These are phyloP conservation scores for Microtus richardsoni DNA, from an alignment of 2,113 vertebrate species.

Conservation along the genomic window DNA sequence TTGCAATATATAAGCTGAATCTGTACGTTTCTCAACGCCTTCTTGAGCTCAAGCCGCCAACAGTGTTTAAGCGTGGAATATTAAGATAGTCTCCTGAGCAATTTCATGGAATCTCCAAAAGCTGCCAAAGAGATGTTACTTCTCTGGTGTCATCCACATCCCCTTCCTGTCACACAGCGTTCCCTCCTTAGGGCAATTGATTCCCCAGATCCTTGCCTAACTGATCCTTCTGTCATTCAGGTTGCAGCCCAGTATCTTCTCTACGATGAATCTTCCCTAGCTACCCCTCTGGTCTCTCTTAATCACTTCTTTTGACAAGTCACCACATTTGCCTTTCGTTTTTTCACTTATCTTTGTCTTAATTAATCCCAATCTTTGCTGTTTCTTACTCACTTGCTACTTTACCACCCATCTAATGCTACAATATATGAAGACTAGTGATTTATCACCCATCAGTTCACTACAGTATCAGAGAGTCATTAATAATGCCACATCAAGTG, in stretches of 20 bases:
- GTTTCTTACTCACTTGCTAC: neutral
- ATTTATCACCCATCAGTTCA: neutral
- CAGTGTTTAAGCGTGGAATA: neutral
- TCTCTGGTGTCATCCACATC: neutral
- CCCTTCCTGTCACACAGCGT: neutral
- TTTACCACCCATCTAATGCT: neutral
- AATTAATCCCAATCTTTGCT: neutral
- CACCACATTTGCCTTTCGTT: neutral
- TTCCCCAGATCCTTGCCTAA: neutral
- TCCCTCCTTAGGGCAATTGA: neutral
- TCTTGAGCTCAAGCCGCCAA: neutral
- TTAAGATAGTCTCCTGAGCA: neutral
- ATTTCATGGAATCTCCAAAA: neutral
- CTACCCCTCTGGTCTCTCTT: neutral
- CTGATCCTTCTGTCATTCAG: neutral
- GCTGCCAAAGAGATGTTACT: neutral
- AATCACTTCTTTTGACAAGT: neutral
- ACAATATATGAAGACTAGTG: neutral
- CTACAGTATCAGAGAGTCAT: neutral
- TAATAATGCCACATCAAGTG: neutral
- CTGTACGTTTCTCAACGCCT: neutral
- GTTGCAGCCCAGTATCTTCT: neutral
- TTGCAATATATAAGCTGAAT: neutral
- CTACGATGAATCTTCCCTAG: neutral
- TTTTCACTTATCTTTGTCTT: neutral